Evolutionary conservation across 1,140 invertebrate species (phyloP), one percentile per base, ranked within the genome.

Genomic region (Drosophila truncata): DNA sequence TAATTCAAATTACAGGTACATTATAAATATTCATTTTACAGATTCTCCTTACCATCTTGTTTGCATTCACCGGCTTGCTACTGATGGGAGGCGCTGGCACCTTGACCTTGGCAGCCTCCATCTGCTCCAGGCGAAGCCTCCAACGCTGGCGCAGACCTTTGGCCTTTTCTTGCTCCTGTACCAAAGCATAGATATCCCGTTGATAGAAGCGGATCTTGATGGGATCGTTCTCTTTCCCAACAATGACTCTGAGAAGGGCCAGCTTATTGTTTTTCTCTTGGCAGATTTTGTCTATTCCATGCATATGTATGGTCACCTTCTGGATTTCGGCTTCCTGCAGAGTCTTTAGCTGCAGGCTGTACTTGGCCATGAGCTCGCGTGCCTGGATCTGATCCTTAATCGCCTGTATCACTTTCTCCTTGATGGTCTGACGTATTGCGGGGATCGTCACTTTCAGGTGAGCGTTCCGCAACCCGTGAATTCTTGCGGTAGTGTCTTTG

Each of bases 271-370:
- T 37, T 1, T 20, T 18, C 6, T 16, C 13, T n/a, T 29, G 2
- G 13, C 14, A 9, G 31, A 20, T 4, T 11, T 16, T 54, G 5
- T 27, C 31, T 33, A 62, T 62, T 37, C 18, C n/a, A 2, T 7
- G 9, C 9, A 62, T 3, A n/a, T 62, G 31, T 5, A 6, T 18
- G 6, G 11, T 14, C 6, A 62, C 60, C 31, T 58, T 62, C n/a
- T 8, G 3, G 9, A 62, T 58, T 16, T 62, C 60, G 25, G 52
- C 61, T 29, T 63, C 52, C 35, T 62, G 60, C 60, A 62, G n/a
- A 3, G 23, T n/a, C 9, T 58, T 37, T n/a, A 62, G 31, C 23
- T 37, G 37, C 2, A 2, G 7, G 18, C 35, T 16, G 52, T 59
- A 41, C 10, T 29, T 63, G 18, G 11, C n/a, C 7, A 63, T 23